Conservation (phyloP, 2,113 vertebrate species). For the Tichodroma muraria region DNA sequence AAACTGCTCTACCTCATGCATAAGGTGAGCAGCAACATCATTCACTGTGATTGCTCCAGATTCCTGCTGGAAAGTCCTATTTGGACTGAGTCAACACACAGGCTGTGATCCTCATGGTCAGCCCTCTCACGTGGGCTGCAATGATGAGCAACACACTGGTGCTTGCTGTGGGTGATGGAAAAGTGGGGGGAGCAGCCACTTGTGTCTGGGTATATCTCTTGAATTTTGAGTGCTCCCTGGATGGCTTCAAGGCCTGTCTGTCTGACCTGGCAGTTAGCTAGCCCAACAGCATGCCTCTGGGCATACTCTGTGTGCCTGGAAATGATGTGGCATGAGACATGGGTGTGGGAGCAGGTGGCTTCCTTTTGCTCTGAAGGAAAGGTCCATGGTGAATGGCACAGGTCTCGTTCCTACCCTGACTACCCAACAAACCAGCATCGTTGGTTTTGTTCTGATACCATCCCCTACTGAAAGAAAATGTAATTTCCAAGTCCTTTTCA, state of each 20-base stretch:
- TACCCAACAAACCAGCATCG: rapidly evolving
- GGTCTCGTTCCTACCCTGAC: background rate
- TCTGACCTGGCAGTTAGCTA: background rate
- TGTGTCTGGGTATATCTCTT: background rate
- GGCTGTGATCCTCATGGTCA: background rate
- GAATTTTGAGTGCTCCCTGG: background rate
- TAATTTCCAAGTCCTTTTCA: background rate
- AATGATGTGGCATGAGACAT: background rate
- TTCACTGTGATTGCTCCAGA: background rate
- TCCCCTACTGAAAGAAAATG: background rate
- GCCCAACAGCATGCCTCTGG: background rate
- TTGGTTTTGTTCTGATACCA: background rate
- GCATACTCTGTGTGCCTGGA: background rate
- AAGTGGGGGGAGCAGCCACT: background rate
- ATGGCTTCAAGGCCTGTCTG: background rate
- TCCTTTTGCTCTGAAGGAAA: background rate
- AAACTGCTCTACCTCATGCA: background rate
- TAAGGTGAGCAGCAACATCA: background rate
- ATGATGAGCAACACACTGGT: background rate
- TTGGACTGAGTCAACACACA: background rate
- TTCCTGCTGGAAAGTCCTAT: background rate
- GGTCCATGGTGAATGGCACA: background rate
- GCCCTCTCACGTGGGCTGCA: background rate
- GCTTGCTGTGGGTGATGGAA: background rate
- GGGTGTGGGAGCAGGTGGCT: background rate